Conservation (phyloP, 2,797 vertebrate species). For the Lateolabrax maculatus region DNA sequence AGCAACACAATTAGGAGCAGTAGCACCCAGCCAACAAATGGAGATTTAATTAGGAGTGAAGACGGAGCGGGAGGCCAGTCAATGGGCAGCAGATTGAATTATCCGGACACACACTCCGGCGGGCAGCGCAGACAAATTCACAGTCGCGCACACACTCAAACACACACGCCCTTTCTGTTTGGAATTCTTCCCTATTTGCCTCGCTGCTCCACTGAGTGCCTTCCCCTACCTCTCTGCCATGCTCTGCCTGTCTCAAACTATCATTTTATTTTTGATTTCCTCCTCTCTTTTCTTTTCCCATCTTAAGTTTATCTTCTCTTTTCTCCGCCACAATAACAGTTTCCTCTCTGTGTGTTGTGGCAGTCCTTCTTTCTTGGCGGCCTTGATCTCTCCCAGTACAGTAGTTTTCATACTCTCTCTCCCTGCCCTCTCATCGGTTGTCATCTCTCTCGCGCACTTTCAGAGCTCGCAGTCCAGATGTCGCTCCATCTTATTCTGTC, state of each 20-base stretch:
- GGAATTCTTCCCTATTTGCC: conserved; percentile 70
- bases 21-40: conserved; percentile 86
- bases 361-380: conserved; percentile 48
- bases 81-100: conserved; percentile 87
- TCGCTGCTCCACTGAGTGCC: conserved; percentile 60
- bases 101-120: conserved; percentile 80
- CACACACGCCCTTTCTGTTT: conserved; percentile 55
- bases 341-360: conserved; percentile 54
- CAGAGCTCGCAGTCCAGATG: conserved; percentile 43
- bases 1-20: conserved; percentile 83
- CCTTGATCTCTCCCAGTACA: conserved; percentile 64
- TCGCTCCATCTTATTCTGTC: conserved; percentile 58
- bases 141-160: conserved; percentile 47
- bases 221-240: conserved; percentile 56
- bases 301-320: conserved; percentile 40
- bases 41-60: conserved; percentile 89
- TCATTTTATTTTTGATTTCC: conserved; percentile 59
- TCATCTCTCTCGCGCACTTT: conserved; percentile 45
- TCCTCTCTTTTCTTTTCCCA: conserved; percentile 39
- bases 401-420: conserved; percentile 47
- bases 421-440: conserved; percentile 63
- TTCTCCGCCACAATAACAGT: conserved; percentile 45
- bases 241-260: conserved; percentile 59
- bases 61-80: conserved; percentile 82
- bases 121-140: conserved; percentile 66